Evolutionary conservation across 2,113 vertebrate genomes (phyloP).

Genomic region (Bujurquina vittata): DNA sequence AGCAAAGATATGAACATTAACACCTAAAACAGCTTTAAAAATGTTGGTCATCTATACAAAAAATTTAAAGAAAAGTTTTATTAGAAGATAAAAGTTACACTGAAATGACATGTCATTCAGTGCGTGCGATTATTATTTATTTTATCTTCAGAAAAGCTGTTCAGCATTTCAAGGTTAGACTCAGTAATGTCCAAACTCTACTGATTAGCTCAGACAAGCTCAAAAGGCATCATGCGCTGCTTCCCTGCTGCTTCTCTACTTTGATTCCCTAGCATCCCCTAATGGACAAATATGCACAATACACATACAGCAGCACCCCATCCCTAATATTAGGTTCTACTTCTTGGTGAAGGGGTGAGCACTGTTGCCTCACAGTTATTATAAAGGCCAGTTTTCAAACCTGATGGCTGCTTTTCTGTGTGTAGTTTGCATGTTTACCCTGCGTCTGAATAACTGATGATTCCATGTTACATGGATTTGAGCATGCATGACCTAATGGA

Average conservation of each 20-base stretch:
- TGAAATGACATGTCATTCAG: background rate
- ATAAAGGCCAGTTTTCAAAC: background rate
- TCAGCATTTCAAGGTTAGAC: background rate
- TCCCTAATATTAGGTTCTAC: background rate
- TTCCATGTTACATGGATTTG: background rate
- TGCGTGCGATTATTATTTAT: background rate
- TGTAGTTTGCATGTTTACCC: background rate
- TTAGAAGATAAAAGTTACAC: background rate
- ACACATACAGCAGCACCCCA: constrained; percentile 26
- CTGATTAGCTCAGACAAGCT: background rate
- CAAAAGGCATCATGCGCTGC: constrained; percentile 6
- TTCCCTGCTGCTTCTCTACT: constrained; percentile 55
- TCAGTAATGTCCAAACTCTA: constrained; percentile 14
- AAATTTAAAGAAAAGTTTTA: background rate
- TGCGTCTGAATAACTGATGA: background rate
- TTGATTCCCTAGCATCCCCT: constrained; percentile 76
- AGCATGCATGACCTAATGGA: background rate
- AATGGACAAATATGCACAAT: constrained; percentile 72
- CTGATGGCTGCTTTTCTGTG: background rate
- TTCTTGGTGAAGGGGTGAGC: background rate
- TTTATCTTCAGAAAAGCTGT: background rate
- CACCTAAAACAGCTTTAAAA: background rate
- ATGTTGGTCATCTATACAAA: background rate
- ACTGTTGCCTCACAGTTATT: background rate
- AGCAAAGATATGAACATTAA: background rate